Evolutionary conservation across 2,113 vertebrate species (phyloP).

Genomic region (human (Homo sapiens)): DNA sequence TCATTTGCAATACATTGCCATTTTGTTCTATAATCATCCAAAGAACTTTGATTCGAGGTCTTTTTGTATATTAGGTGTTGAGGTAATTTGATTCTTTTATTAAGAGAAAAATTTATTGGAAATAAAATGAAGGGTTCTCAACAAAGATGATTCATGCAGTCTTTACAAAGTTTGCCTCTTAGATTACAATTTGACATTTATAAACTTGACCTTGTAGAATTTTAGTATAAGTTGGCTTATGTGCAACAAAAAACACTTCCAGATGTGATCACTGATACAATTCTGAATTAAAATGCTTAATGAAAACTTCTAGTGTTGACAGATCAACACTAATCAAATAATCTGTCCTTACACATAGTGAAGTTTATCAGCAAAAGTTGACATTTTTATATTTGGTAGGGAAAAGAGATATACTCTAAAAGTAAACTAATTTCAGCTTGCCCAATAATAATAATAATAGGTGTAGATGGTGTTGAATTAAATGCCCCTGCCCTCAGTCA

Average conservation of each 20-base stretch:
- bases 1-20: constrained; percentile 8
- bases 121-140: constrained; percentile 22
- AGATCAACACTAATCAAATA: constrained; percentile 22
- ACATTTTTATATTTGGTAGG: constrained; percentile 40
- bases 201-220: constrained; percentile 56
- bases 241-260: constrained; percentile 55
- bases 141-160: constrained; percentile 42
- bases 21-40: background rate
- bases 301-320: constrained; percentile 57
- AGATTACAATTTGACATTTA: constrained; percentile 46
- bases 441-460: background rate
- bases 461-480: background rate
- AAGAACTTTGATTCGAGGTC: background rate
- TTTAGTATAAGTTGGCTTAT: constrained; percentile 45
- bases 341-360: background rate
- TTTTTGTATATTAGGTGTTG: constrained; percentile 12
- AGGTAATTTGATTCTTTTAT: constrained; percentile 51
- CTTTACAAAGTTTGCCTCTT: constrained; percentile 49
- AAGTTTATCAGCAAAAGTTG: constrained; percentile 41
- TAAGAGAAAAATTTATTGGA: background rate
- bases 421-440: constrained; percentile 34
- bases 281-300: constrained; percentile 63
- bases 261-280: constrained; percentile 63
- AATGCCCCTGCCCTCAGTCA: background rate
- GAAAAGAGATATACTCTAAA: constrained; percentile 18